A percentile compares a stretch with the other conserved stretches of the same genome.
Evolutionary conservation across 2,888 invertebrate genomes (phyloP).

Genomic region (Tigriopus californicus): DNA sequence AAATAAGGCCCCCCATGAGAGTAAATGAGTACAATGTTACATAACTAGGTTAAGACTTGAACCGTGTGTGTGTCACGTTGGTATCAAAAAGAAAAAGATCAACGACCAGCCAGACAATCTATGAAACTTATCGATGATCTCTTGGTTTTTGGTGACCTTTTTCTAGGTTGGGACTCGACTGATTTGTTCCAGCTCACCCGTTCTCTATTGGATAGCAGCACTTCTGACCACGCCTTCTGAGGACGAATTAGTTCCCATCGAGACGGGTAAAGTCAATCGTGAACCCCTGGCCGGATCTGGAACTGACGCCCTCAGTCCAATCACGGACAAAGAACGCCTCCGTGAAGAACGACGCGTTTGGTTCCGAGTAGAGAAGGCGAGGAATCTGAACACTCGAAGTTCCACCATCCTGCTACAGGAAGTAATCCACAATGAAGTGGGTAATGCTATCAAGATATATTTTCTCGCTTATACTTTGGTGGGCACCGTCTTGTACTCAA

Average conservation of each 20-base stretch:
- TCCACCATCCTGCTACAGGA: constrained; percentile 3
- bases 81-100: no score
- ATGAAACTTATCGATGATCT: no score
- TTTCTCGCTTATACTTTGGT: neutral
- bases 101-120: no score
- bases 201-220: constrained; percentile 71
- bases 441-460: neutral
- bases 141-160: no score
- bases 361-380: neutral
- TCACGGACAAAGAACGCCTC: no score
- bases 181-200: constrained; percentile 62
- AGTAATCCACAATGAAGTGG: neutral
- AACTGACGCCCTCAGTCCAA: neutral
- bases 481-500: neutral
- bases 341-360: no score
- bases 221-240: constrained; percentile 12
- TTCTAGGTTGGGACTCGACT: constrained; percentile 41
- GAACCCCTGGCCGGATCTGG: neutral
- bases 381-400: neutral
- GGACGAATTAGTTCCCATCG: neutral
- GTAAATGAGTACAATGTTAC: no score
- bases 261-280: neutral
- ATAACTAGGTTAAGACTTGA: no score
- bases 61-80: no score
- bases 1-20: no score